These are phyloP conservation scores for Sphaerodactylus townsendi DNA, from an alignment of 2,113 vertebrate species.

Conservation along the genomic window DNA sequence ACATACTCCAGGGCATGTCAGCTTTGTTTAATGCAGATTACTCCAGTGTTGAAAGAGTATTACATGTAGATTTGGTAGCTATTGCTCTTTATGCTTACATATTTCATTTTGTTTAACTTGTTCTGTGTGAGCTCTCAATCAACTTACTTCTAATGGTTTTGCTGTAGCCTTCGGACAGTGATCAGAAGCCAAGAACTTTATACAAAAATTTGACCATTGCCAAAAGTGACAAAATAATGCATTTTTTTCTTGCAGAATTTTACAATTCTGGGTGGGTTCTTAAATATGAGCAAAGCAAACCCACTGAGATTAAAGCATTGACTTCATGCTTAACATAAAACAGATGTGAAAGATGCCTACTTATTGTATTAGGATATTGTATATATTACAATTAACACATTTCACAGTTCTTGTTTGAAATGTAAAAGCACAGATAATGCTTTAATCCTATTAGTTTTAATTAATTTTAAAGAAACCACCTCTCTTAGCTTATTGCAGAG, in stretches of 20 bases:
- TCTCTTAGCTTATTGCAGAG: too few species aligned
- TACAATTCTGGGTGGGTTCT: neutral
- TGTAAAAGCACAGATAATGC: neutral
- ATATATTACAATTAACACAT: neutral
- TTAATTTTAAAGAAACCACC: neutral
- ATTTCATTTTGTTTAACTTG: neutral
- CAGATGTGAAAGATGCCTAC: neutral
- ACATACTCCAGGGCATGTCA: neutral
- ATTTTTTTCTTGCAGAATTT: too few species aligned
- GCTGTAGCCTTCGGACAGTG: neutral
- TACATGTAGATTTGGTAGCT: neutral
- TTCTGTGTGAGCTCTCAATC: neutral
- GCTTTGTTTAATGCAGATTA: neutral
- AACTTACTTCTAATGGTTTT: too few species aligned
- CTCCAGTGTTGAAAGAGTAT: neutral
- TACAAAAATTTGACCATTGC: neutral
- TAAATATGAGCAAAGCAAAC: neutral
- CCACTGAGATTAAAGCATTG: too few species aligned
- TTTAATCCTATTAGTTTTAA: neutral
- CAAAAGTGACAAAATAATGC: neutral
- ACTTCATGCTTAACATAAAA: neutral
- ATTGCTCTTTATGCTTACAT: conserved; percentile 6
- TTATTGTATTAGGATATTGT: neutral
- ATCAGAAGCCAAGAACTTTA: neutral
- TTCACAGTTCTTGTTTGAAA: neutral